Percentiles rank a stretch among this genome's conserved stretches.
phyloP scores from a whole-genome alignment of 2,888 invertebrate genomes.

The Cantharis rufa region DNA sequence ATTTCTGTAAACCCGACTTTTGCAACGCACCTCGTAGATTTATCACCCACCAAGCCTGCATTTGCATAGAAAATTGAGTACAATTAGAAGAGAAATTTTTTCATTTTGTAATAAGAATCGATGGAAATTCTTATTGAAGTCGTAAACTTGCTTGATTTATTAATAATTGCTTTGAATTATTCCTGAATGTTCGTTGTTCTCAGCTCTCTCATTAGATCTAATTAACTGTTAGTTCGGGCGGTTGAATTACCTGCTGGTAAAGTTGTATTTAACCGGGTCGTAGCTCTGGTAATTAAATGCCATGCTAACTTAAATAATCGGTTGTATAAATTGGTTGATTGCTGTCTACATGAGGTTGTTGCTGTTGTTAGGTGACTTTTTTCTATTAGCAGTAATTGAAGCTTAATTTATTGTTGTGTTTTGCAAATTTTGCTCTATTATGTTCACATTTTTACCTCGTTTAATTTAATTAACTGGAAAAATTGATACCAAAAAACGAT shows the following conservation, averaged over 20 bases:
- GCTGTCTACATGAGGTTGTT: conserved; percentile 23
- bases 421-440: not conserved
- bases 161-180: conserved; percentile 38
- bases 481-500: not conserved
- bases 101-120: conserved; percentile 6
- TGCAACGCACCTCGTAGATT: not conserved
- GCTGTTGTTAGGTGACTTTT: conserved; percentile 21
- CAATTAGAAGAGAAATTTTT: not conserved
- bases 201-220: conserved; percentile 38
- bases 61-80: not conserved
- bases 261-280: conserved; percentile 35
- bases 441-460: not conserved
- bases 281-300: conserved; percentile 40
- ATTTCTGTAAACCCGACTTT: not conserved
- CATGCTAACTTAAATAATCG: conserved; percentile 40
- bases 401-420: conserved; percentile 10
- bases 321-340: conserved; percentile 38
- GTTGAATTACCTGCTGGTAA: conserved; percentile 32
- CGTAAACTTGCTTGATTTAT: conserved; percentile 34
- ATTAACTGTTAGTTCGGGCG: conserved; percentile 37
- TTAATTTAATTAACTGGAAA: not conserved
- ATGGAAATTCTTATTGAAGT: conserved; percentile 17
- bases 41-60: not conserved
- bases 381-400: conserved; percentile 22
- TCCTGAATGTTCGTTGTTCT: conserved; percentile 35